Percentiles rank a stretch among this genome's conserved stretches.
Evolutionary conservation across 2,888 invertebrate species (phyloP).

Genomic region (Tenthredo notha): DNA sequence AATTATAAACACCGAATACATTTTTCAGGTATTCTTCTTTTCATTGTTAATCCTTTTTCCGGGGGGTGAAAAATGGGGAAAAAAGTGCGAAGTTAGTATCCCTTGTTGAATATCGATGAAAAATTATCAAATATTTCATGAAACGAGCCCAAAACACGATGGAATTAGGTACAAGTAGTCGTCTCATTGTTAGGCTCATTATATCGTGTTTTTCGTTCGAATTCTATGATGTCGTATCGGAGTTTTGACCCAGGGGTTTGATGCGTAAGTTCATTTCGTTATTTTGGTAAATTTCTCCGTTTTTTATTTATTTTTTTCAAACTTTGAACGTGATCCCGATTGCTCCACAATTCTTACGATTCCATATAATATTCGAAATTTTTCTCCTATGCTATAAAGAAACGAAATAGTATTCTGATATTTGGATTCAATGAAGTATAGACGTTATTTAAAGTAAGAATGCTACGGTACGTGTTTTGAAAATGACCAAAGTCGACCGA

Average conservation of each 20-base stretch:
- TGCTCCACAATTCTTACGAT: background rate
- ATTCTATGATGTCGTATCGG: background rate
- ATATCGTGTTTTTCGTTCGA: background rate
- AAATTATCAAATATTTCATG: background rate
- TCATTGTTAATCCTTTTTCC: background rate
- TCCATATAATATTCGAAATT: background rate
- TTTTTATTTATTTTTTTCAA: background rate
- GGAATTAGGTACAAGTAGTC: background rate
- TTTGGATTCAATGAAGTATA: background rate
- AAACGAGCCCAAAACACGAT: background rate
- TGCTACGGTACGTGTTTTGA: background rate
- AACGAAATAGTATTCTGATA: background rate
- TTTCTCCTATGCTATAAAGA: background rate
- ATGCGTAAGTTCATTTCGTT: background rate
- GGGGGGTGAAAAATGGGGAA: background rate
- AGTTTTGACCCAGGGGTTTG: background rate
- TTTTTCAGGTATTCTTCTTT: background rate
- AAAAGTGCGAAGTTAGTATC: background rate
- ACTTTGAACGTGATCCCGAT: background rate
- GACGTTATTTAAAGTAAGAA: background rate
- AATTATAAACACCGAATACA: background rate
- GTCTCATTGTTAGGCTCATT: too few species aligned
- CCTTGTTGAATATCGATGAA: background rate
- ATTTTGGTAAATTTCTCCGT: background rate
- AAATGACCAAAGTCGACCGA: background rate